Percentiles rank a stretch among this genome's conserved stretches.
Conservation (phyloP, 2,113 vertebrate species). For the Cardinalis cardinalis region DNA sequence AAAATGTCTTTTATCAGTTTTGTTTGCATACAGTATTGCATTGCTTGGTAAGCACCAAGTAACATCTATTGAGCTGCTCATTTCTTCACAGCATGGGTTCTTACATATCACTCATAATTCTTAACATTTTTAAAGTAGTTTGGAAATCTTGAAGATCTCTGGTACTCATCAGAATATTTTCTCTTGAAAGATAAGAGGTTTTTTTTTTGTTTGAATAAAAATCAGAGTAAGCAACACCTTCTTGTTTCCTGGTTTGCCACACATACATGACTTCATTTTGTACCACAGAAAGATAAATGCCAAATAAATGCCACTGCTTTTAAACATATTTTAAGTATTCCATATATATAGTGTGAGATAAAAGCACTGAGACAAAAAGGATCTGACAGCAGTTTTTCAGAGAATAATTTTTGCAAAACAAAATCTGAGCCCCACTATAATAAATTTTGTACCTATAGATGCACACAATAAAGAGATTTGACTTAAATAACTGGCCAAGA, state of each 20-base stretch:
- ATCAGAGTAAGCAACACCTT: neutral
- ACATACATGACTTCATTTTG: neutral
- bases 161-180: neutral
- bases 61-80: neutral
- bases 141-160: neutral
- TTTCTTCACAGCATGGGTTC: neutral
- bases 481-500: neutral
- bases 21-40: neutral
- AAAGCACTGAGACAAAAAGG: neutral
- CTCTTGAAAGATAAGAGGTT: neutral
- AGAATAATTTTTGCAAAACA: neutral
- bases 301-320: neutral
- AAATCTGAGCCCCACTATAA: neutral
- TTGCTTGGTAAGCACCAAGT: neutral
- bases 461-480: neutral
- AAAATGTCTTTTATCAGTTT: neutral
- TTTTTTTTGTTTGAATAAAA: conserved; percentile 14
- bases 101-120: neutral
- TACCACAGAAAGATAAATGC: neutral
- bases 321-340: neutral
- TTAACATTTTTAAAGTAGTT: neutral
- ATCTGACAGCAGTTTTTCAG: neutral
- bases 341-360: neutral
- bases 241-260: neutral
- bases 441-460: neutral